phyloP scores from a whole-genome alignment of 2,797 vertebrate genomes.

The Oryzias dopingdopingensis region DNA sequence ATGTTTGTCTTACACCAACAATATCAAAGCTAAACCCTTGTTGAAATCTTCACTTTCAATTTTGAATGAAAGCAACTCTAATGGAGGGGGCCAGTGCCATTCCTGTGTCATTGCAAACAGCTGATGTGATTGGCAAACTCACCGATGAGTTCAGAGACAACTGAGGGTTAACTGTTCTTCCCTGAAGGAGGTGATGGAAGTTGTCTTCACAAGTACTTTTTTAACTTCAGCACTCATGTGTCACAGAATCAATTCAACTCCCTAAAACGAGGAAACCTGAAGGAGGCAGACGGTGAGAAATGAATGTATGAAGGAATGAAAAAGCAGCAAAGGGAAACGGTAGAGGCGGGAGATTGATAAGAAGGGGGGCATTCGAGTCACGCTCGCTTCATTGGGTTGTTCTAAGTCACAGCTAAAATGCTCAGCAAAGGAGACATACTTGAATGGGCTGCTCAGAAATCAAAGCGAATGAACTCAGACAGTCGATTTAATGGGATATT shows the following conservation, averaged over 20 bases:
- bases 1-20: too few species aligned
- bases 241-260: constrained; percentile 3
- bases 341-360: background rate
- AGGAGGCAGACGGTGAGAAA: constrained; percentile 5
- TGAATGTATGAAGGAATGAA: constrained; percentile 1
- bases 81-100: background rate
- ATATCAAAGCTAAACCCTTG: too few species aligned
- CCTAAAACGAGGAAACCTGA: constrained; percentile 1
- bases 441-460: constrained; percentile 9
- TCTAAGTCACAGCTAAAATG: constrained; percentile 19
- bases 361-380: constrained; percentile 5
- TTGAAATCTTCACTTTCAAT: too few species aligned
- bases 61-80: too few species aligned
- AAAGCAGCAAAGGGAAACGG: constrained; percentile 3
- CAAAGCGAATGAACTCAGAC: constrained; percentile 30
- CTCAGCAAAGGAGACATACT: constrained; percentile 27
- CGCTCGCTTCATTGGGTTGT: constrained; percentile 1
- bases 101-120: too few species aligned
- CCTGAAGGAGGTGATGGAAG: constrained; percentile 38
- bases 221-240: constrained; percentile 12
- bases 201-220: constrained; percentile 28
- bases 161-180: too few species aligned
- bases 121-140: too few species aligned
- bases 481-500: constrained; percentile 29
- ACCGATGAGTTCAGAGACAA: too few species aligned